Conservation (phyloP, 2,113 vertebrate species). For the Laticauda colubrina region DNA sequence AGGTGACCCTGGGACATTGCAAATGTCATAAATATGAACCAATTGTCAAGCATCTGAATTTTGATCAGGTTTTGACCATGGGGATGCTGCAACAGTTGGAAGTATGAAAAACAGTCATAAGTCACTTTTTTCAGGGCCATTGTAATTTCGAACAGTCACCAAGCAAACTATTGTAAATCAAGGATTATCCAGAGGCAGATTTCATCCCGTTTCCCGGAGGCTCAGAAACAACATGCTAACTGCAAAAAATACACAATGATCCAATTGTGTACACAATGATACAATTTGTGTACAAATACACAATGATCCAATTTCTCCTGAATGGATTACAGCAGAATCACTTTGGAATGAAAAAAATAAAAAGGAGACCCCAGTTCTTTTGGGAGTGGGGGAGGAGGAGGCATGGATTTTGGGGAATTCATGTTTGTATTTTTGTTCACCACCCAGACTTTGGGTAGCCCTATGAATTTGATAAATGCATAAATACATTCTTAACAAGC, state of each 20-base stretch:
- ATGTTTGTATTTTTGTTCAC: neutral
- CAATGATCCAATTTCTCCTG: neutral
- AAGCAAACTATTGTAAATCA: neutral
- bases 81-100: no score
- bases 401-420: neutral
- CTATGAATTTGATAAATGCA: neutral
- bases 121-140: no score
- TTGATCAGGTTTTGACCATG: no score
- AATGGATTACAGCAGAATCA: neutral
- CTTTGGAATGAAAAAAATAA: neutral
- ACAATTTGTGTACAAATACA: neutral
- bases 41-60: no score
- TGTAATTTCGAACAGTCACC: no score
- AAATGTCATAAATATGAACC: no score
- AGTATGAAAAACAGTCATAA: no score
- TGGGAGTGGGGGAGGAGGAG: accelerated
- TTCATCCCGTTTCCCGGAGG: accelerated
- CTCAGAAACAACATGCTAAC: neutral
- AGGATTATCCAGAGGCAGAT: neutral
- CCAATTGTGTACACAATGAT: neutral
- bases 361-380: neutral
- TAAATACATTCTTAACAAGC: neutral
- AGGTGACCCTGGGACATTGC: no score
- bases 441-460: neutral
- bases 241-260: neutral